Base-by-base conservation (phyloP, 2,797 vertebrate species). In the Eulemur mongoz region DNA sequence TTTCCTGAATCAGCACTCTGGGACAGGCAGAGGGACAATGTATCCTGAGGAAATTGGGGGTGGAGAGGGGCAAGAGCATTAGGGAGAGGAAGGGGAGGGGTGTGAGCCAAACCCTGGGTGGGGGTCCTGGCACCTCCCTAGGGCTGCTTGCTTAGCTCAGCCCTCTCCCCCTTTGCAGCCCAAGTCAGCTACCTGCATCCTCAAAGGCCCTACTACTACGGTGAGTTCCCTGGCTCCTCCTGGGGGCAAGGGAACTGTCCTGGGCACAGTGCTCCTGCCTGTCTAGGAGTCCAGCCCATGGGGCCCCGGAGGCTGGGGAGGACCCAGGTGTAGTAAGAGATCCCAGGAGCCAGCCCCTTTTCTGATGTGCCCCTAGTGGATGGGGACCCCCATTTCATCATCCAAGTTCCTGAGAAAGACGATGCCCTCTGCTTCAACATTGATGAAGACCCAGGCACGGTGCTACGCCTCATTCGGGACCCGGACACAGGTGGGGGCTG, bases 371-470 rank as follows among this genome's bases (percentile, higher is more conserved):
- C 92, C 91, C 52, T 98, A 99, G 99, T 99, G 98, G 99, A 99
- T 69, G 99, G 99, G 96, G 99, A 99, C 96, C 99, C 99, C 91
- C 99, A 99, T 98, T 99, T 99, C 98, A 98, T 99, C 92, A 99
- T 99, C 93, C 98, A 99, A 23, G 98, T 99, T 50, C 99, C 99
- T 54, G 98, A 99, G 63, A 99, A 98, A 95, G 97, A 99, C 0
- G 99, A 99, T 14, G 98, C 99, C 54, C 96, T 99, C 98, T 99
- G 99, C 97, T 99, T 99, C 98, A 99, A 99, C 98, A 99, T 99
- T 75, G 99, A 99, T 14, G 99, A 99, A 96, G 98, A 98, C 38
- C 99, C 99, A 0, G 99, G 99, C 92, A 99, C 98, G 20, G 99
- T 99, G 96, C 98, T 99, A 80, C 99, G 98, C 83, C 98, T 99